Percentiles rank a stretch among this genome's conserved stretches.
phyloP scores from a whole-genome alignment of 2,888 invertebrate genomes.

The Cephus pulcher region DNA sequence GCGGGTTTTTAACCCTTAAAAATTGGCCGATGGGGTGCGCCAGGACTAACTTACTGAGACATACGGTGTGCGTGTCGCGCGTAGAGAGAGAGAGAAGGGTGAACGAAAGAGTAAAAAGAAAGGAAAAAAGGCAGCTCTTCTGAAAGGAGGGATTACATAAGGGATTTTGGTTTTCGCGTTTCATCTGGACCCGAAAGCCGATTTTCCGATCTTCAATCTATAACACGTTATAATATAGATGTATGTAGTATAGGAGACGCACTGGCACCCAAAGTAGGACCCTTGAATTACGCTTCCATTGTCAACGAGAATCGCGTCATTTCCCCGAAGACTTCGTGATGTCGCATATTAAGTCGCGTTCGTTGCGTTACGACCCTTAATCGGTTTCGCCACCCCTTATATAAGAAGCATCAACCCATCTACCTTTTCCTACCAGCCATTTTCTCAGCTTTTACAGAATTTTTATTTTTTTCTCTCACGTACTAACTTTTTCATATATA shows the following conservation, averaged over 20 bases:
- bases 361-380: slow-evolving; percentile 23
- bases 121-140: slow-evolving; percentile 47
- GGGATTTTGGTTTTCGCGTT: slow-evolving; percentile 66
- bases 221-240: not conserved
- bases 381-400: not conserved
- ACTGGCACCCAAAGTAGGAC: not conserved
- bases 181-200: slow-evolving; percentile 61
- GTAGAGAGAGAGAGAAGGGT: slow-evolving; percentile 14
- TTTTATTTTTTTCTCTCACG: not conserved
- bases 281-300: not conserved
- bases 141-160: slow-evolving; percentile 65
- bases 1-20: slow-evolving; percentile 66
- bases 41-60: slow-evolving; percentile 24
- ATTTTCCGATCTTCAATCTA: slow-evolving; percentile 53
- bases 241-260: not conserved
- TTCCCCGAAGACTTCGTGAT: slow-evolving; percentile 51
- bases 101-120: slow-evolving; percentile 21
- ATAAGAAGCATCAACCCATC: not conserved
- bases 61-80: slow-evolving; percentile 32
- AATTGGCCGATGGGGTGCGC: slow-evolving; percentile 55
- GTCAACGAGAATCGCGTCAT: slow-evolving; percentile 12
- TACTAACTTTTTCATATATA: not conserved
- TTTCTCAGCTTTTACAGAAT: not conserved
- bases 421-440: not conserved
- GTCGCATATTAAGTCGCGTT: slow-evolving; percentile 58